Conservation (phyloP, 2,797 vertebrate species). For the Crax fasciolata region DNA sequence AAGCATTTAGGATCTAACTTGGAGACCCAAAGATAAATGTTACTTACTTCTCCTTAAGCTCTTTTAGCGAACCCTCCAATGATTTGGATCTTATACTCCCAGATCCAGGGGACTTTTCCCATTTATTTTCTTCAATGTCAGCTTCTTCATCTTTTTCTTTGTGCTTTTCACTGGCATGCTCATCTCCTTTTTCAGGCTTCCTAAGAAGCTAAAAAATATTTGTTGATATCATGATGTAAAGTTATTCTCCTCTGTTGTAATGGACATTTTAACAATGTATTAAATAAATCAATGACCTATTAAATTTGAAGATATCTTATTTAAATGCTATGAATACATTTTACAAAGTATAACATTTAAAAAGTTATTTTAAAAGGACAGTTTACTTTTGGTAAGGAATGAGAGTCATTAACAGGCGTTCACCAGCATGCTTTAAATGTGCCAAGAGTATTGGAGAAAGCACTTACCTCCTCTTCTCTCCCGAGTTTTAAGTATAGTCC, state of each 20-base stretch:
- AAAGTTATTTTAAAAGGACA: background rate
- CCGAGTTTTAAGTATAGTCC: background rate
- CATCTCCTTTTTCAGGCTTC: constrained; percentile 95
- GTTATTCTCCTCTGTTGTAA: background rate
- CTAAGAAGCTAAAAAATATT: constrained; percentile 91
- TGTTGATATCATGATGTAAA: background rate
- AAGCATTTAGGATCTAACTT: background rate
- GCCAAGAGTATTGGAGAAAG: background rate
- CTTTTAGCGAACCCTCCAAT: constrained; percentile 77
- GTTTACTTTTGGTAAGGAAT: background rate
- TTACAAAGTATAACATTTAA: background rate
- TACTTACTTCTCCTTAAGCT: constrained; percentile 91
- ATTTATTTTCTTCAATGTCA: constrained; percentile 88
- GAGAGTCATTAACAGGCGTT: background rate
- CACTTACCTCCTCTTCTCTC: constrained; percentile 35
- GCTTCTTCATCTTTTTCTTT: constrained; percentile 90
- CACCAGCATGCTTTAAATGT: background rate
- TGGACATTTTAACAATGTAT: background rate
- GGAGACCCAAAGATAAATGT: background rate
- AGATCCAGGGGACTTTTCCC: constrained; percentile 84
- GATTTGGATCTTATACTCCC: constrained; percentile 85
- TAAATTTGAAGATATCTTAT: background rate
- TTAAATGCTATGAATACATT: background rate
- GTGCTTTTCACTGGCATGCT: constrained; percentile 87
- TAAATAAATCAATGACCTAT: background rate